Conservation (phyloP, 1,140 invertebrate genomes). For the Cephus cinctus region DNA sequence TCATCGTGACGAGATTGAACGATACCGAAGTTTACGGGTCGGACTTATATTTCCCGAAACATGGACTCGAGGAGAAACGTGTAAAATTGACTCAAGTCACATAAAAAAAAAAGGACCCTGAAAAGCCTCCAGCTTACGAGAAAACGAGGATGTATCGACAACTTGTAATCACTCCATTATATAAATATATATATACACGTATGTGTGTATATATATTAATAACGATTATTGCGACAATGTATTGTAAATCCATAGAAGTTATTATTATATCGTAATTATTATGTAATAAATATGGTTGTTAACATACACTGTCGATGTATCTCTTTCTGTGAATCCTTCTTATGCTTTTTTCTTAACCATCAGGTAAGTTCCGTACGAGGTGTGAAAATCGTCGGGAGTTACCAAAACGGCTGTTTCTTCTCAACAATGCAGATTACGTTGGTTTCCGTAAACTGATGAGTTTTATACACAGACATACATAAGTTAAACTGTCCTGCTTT, state of each 20-base stretch:
- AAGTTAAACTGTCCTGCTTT: too few species aligned
- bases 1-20: too few species aligned
- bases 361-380: too few species aligned
- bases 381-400: too few species aligned
- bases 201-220: slow-evolving; percentile 33
- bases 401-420: too few species aligned
- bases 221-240: slow-evolving; percentile 52
- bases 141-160: slow-evolving; percentile 42
- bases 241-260: slow-evolving; percentile 56
- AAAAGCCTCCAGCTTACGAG: slow-evolving; percentile 17
- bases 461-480: too few species aligned
- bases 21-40: too few species aligned
- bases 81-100: slow-evolving; percentile 4
- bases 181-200: neutral
- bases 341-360: too few species aligned
- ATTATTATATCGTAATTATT: slow-evolving; percentile 57
- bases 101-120: slow-evolving; percentile 6
- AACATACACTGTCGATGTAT: slow-evolving; percentile 31
- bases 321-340: neutral
- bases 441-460: too few species aligned
- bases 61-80: slow-evolving; percentile 5
- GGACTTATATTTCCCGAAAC: too few species aligned
- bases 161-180: slow-evolving; percentile 55
- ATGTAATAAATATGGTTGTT: slow-evolving; percentile 60
- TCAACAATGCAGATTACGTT: too few species aligned